Evolutionary conservation across 2,888 invertebrate genomes (phyloP).

Genomic region (Pandemis corylana): DNA sequence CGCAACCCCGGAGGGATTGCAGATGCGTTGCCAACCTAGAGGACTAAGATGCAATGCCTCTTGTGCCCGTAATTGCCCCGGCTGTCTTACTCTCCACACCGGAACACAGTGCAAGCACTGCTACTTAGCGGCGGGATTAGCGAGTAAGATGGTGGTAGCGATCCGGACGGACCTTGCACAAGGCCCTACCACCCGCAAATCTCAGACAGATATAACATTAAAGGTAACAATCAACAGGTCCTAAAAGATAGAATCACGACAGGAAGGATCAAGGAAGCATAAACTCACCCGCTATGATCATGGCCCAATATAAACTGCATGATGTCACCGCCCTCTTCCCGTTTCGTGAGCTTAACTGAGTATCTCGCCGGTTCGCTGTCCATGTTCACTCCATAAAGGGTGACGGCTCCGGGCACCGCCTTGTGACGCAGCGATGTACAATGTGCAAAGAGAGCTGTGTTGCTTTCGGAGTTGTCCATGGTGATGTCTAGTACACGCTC

Average conservation of each 20-base stretch:
- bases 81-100: no score
- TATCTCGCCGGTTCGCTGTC: constrained; percentile 84
- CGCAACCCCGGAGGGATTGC: no score
- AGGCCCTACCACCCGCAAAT: no score
- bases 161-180: no score
- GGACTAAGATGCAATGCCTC: no score
- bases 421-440: constrained; percentile 89
- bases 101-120: no score
- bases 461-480: constrained; percentile 72
- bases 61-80: no score
- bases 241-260: background rate
- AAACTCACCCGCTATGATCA: constrained; percentile 69
- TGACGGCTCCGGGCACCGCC: constrained; percentile 86
- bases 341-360: constrained; percentile 78
- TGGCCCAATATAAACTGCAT: constrained; percentile 84
- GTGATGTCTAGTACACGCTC: constrained; percentile 87
- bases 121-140: no score
- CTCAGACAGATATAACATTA: no score
- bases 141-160: no score
- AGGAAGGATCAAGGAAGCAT: constrained; percentile 16
- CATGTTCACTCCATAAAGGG: constrained; percentile 89
- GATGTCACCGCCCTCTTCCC: constrained; percentile 80
- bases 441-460: constrained; percentile 84
- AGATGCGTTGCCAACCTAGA: no score
- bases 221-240: background rate